Evolutionary conservation across 2,113 vertebrate species (phyloP), one percentile per base, ranked within the genome.

Genomic region (Ia io): DNA sequence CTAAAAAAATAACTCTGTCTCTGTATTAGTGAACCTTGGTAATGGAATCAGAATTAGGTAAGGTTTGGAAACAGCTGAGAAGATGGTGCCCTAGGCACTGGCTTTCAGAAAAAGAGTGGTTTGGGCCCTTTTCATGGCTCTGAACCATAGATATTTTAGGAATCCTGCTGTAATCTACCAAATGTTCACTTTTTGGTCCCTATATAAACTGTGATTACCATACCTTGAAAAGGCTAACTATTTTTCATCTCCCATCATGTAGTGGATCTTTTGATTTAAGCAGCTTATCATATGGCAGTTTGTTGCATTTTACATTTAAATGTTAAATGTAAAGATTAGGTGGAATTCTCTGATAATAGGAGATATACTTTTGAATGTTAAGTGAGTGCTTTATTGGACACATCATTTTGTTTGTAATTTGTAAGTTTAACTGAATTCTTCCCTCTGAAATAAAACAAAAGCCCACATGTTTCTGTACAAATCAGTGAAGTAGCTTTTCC

Each of bases 231-330:
- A 23, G 10, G 35, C 40, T 37, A n/a, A 53, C 35, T 87, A 1
- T n/a, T 78, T 87, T 73, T 71, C 40, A 25, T 49, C n/a, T 71
- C 11, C 16, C 23, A 13, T 47, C 23, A 28, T 49, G 28, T 82
- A 63, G 22, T 42, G 51, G 74, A 79, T 88, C 32, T 90, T 95
- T 25, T 93, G 78, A 82, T 71, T 63, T 91, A 86, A 86, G 49
- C 11, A 59, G 9, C n/a, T 51, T 56, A 35, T 79, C 74, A 59
- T 78, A 4, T 90, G 56, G 42, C 42, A 59, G 32, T 1, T 53
- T 77, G 25, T 32, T 93, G 59, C 35, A 73, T 93, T 79, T 85
- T 84, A 79, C 20, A 22, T 85, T 92, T 71, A 93, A 94, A 73
- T 89, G 53, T 86, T 85, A 73, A 56, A 67, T 83, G 77, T 93